Base-by-base conservation (phyloP, 2,888 invertebrate genomes). In the Dasysyrphus albostriatus region DNA sequence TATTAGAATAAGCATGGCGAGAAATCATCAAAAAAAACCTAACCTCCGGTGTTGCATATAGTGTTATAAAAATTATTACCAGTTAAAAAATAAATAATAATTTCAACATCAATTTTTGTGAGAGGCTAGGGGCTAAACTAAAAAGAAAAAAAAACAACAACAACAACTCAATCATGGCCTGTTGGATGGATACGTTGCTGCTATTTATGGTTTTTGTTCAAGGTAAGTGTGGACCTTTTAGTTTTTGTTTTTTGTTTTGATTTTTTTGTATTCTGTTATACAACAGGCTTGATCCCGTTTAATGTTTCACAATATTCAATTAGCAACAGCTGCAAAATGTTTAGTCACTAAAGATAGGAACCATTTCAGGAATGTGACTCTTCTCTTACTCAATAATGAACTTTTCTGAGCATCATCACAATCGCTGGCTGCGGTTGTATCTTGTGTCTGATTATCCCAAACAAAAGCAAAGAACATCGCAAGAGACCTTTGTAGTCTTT, bases 161-260 rank as follows among this genome's bases (percentile, higher is more conserved):
- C 12, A 39, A 42, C 34, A 16, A 56, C 61, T 16, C 70, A 69
- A 77, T 65, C 83, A 83, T 83, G 87, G 79, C 87, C 6, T 42
- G 75, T 72, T 87, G 87, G 87, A 72, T 87, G 82, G 87, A 87
- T 83, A 83, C 83, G 49, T 75, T 87, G 74, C 75, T 87, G 78
- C 54, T 87, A 70, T 87, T 87, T 70, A 67, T 87, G 56, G 78
- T 87, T 65, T 87, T 87, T 58, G 75, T 87, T 78, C 87, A 87
- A 87, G 87, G 87, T 87, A 70, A 87, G 87, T 83, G 69, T 12
- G 14, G 47, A 16, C 63, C 29, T 44, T 42, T 24, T 51, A 59
- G 61, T 39, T 54, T 47, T 12, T 44, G n/a, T 77, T 19, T 16
- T 3, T 2, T 16, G 6, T 59, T 42, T 63, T 8, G 24, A 24